Conservation (phyloP, 2,113 vertebrate genomes). For the Microcebus murinus region DNA sequence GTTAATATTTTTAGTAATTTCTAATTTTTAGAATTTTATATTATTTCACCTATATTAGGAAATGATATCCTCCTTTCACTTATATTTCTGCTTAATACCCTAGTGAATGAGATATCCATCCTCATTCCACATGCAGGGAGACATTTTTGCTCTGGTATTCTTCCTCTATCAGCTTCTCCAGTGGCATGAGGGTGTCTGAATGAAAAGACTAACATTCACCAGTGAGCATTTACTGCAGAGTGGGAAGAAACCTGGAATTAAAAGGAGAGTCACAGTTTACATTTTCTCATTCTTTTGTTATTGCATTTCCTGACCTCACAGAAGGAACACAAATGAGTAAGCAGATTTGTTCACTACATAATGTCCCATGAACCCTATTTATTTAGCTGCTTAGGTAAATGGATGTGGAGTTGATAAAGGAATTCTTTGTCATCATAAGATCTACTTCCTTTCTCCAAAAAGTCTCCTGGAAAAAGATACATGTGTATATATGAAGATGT, state of each 20-base stretch:
- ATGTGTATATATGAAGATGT: neutral
- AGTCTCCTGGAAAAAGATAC: neutral
- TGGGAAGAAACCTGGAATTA: neutral
- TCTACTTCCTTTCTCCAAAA: neutral
- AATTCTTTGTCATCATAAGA: neutral
- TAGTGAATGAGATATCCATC: neutral
- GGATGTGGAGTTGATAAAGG: neutral
- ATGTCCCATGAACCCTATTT: neutral
- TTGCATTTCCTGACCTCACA: neutral
- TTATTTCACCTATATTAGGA: neutral
- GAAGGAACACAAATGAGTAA: neutral
- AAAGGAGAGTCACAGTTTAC: accelerated
- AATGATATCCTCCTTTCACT: neutral
- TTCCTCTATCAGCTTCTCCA: neutral
- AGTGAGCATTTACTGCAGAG: accelerated
- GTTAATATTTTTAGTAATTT: neutral
- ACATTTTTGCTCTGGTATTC: neutral
- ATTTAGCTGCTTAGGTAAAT: neutral
- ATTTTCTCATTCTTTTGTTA: neutral
- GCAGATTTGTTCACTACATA: neutral
- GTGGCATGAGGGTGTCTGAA: neutral
- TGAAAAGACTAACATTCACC: neutral
- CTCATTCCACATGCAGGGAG: neutral
- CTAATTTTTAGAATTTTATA: neutral
- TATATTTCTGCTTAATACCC: neutral